Evolutionary conservation across 2,888 invertebrate genomes (phyloP).

Genomic region (Drosophila paranaensis): DNA sequence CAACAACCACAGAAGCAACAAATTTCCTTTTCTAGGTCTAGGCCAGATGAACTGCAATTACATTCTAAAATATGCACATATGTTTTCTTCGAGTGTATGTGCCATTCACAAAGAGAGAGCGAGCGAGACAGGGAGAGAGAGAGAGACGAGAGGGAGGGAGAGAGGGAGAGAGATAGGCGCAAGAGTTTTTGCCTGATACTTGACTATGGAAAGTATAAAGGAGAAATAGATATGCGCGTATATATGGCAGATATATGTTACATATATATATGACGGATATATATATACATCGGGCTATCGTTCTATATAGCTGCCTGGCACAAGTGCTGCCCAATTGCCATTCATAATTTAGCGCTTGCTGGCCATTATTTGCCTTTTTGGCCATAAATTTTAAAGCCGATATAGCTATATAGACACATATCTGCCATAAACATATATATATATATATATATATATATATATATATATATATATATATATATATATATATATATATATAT

Average conservation of each 20-base stretch:
- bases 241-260: neutral
- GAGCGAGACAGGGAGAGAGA: neutral
- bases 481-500: constrained; percentile 6
- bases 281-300: neutral
- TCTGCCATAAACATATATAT: neutral
- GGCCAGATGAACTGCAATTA: constrained; percentile 83
- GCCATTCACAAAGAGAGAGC: neutral
- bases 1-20: neutral
- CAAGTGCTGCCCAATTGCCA: constrained; percentile 21
- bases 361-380: constrained; percentile 17
- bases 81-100: constrained; percentile 18
- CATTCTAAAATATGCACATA: constrained; percentile 81
- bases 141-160: no score
- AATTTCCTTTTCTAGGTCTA: constrained; percentile 85
- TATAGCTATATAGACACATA: neutral
- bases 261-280: neutral
- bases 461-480: no score
- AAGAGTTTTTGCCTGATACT: constrained; percentile 1
- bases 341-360: constrained; percentile 10
- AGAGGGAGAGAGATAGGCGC: constrained; percentile 1
- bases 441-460: neutral
- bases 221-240: constrained; percentile 1
- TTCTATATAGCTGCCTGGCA: neutral
- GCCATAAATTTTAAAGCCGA: constrained; percentile 36
- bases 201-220: constrained; percentile 4